phyloP scores from a whole-genome alignment of 2,888 invertebrate genomes.

The Emmelina monodactyla region DNA sequence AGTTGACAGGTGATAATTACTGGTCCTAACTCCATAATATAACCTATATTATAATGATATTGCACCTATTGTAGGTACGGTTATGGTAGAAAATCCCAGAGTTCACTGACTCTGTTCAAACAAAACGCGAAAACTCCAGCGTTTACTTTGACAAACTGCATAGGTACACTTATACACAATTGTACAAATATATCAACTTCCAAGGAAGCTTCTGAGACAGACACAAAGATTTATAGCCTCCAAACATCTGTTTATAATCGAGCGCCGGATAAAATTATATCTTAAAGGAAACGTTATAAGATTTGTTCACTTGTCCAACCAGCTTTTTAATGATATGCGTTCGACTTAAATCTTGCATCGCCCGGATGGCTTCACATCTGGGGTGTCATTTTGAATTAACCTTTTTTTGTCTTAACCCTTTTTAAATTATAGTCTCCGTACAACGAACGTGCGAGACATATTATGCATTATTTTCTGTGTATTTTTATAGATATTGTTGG shows the following conservation, averaged over 20 bases:
- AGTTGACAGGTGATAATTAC: too few species aligned
- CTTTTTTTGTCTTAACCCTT: constrained; percentile 56
- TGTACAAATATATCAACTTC: too few species aligned
- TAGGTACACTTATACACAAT: too few species aligned
- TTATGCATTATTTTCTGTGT: too few species aligned
- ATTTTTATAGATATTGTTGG: not conserved
- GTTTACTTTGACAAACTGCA: too few species aligned
- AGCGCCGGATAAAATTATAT: constrained; percentile 35
- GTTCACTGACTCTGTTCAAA: too few species aligned
- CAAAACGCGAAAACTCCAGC: too few species aligned
- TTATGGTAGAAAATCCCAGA: too few species aligned
- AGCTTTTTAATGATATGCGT: constrained; percentile 25
- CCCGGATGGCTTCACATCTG: constrained; percentile 34
- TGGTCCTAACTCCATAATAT: too few species aligned
- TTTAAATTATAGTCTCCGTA: constrained; percentile 45
- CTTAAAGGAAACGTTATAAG: constrained; percentile 37
- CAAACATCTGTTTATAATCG: constrained; percentile 58
- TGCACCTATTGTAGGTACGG: too few species aligned
- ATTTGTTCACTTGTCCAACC: constrained; percentile 44
- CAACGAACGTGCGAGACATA: constrained; percentile 28
- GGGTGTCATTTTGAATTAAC: constrained; percentile 39
- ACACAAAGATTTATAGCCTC: constrained; percentile 45
- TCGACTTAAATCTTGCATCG: constrained; percentile 25
- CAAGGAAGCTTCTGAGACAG: too few species aligned
- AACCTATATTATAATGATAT: too few species aligned